These are phyloP conservation scores for Cantharis rufa DNA, from an alignment of 2,888 invertebrate species.

Conservation along the genomic window DNA sequence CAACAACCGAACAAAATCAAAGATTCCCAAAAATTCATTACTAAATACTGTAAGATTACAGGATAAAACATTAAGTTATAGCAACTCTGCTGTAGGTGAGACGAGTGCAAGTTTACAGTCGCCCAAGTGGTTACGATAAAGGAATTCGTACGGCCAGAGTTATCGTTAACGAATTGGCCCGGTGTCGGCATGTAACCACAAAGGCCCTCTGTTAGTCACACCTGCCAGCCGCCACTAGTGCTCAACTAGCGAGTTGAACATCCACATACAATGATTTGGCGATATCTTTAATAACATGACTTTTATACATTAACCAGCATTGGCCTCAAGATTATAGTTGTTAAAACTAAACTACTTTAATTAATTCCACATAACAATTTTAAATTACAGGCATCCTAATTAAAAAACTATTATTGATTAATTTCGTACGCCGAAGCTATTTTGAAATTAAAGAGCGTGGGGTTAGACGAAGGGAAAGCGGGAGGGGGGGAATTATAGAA, in stretches of 20 bases:
- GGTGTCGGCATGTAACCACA: slow-evolving; percentile 51
- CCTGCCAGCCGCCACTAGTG: slow-evolving; percentile 53
- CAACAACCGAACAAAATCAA: slow-evolving; percentile 20
- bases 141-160: not conserved
- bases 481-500: not conserved
- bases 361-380: slow-evolving; percentile 2
- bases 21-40: slow-evolving; percentile 47
- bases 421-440: not conserved
- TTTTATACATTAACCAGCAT: slow-evolving; percentile 15
- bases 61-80: slow-evolving; percentile 53
- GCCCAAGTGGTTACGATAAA: slow-evolving; percentile 29
- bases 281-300: slow-evolving; percentile 52
- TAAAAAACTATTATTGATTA: not conserved
- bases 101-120: slow-evolving; percentile 40
- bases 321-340: slow-evolving; percentile 7
- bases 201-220: slow-evolving; percentile 56
- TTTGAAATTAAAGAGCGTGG: not conserved
- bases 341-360: not conserved
- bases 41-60: slow-evolving; percentile 50
- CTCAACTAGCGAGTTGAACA: slow-evolving; percentile 41
- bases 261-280: slow-evolving; percentile 55
- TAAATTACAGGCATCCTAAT: not conserved
- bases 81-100: slow-evolving; percentile 54
- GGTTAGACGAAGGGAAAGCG: not conserved
- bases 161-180: slow-evolving; percentile 39